These are phyloP conservation scores for Amphiura filiformis DNA, from an alignment of 35 echinoderm and acorn worm species.

Conservation along the genomic window DNA sequence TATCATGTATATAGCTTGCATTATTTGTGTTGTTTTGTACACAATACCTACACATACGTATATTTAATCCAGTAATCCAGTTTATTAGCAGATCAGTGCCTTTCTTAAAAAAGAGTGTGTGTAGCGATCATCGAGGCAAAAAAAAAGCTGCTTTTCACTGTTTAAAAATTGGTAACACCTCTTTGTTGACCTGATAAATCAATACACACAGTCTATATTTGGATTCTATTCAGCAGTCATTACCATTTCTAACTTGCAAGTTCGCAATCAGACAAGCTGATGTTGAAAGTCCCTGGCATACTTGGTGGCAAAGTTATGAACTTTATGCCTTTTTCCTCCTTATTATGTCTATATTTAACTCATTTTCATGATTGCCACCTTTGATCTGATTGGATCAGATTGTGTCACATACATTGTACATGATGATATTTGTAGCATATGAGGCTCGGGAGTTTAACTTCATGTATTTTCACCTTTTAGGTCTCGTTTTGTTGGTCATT, in stretches of 20 bases:
- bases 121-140: no score
- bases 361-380: no score
- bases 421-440: neutral
- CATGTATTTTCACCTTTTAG: neutral
- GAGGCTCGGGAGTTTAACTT: neutral
- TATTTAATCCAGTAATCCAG: no score
- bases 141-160: neutral
- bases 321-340: neutral
- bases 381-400: neutral
- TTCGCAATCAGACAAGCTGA: no score
- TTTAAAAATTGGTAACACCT: neutral
- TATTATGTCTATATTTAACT: neutral
- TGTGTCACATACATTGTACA: no score
- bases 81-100: no score
- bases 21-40: no score
- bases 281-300: neutral
- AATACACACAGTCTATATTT: neutral
- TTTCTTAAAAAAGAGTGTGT: no score
- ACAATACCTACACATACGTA: no score
- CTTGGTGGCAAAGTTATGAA: no score
- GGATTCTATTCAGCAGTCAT: neutral
- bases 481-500: slow-evolving; percentile 58
- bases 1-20: no score
- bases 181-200: neutral
- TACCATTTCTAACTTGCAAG: neutral